phyloP scores from a whole-genome alignment of 2,797 vertebrate genomes.

The Clarias fuscus region DNA sequence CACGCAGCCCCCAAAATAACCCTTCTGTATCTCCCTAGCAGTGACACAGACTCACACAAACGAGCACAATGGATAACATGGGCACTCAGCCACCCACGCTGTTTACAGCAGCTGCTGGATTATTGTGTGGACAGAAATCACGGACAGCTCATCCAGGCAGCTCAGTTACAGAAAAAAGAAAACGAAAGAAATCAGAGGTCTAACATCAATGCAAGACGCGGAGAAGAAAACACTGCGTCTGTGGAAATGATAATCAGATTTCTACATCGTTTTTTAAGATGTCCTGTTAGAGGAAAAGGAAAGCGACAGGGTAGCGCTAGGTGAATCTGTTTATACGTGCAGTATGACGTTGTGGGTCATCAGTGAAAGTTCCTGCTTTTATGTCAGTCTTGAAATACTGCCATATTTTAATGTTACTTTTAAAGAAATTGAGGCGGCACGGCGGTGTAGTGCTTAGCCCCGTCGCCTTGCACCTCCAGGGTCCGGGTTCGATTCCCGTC shows the following conservation, averaged over 20 bases:
- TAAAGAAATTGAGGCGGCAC: not conserved
- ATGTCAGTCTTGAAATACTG: not conserved
- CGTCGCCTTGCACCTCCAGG: no score
- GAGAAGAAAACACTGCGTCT: not conserved
- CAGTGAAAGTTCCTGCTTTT: not conserved
- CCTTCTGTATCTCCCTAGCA: conserved; percentile 35
- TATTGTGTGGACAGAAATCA: conserved; percentile 29
- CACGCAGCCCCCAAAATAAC: conserved; percentile 49
- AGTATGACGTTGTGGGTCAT: not conserved
- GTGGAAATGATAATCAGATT: not conserved
- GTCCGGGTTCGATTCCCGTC: no score
- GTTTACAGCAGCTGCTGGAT: conserved; percentile 43
- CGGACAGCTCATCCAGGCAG: conserved; percentile 29
- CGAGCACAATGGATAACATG: conserved; percentile 43
- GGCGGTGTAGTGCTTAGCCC: no score
- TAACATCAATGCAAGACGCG: not conserved
- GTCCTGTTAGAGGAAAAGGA: not conserved
- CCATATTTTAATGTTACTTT: not conserved
- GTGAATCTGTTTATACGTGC: not conserved
- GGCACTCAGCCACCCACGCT: conserved; percentile 43
- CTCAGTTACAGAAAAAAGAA: not conserved
- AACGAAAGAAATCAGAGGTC: not conserved
- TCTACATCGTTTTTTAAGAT: not conserved
- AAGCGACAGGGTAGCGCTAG: not conserved
- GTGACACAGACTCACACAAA: conserved; percentile 32